phyloP scores from a whole-genome alignment of 2,113 vertebrate species.

The Hemibagrus wyckioides region DNA sequence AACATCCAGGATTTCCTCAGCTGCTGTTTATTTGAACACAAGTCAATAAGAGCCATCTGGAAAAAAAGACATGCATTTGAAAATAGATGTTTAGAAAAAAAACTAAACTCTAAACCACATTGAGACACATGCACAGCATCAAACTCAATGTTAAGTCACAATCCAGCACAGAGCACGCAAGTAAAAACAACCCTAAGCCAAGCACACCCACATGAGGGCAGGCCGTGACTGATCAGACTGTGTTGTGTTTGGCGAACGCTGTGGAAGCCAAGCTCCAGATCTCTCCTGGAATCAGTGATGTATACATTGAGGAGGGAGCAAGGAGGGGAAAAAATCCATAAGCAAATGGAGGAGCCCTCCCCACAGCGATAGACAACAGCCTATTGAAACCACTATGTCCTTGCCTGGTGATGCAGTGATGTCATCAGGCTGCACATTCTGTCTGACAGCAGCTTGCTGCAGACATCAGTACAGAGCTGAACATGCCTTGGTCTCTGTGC shows the following conservation, averaged over 20 bases:
- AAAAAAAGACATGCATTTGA: slow-evolving; percentile 48
- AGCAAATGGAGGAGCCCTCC: slow-evolving; percentile 70
- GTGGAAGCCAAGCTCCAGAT: slow-evolving; percentile 65
- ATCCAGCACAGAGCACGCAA: slow-evolving; percentile 48
- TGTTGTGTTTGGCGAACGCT: slow-evolving; percentile 67
- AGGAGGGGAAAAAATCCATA: slow-evolving; percentile 46
- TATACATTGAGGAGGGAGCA: slow-evolving; percentile 65
- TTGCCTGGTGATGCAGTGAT: slow-evolving; percentile 64
- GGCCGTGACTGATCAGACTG: slow-evolving; percentile 56
- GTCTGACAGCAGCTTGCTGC: slow-evolving; percentile 56
- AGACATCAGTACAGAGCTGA: slow-evolving; percentile 39
- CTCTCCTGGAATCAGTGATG: slow-evolving; percentile 67
- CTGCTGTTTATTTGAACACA: slow-evolving; percentile 55
- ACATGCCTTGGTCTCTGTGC: slow-evolving; percentile 23
- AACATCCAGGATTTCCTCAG: slow-evolving; percentile 42
- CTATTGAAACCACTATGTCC: slow-evolving; percentile 68
- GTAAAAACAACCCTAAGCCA: slow-evolving; percentile 56
- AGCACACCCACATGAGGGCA: slow-evolving; percentile 34
- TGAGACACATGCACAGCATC: slow-evolving; percentile 1
- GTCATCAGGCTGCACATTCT: slow-evolving; percentile 69
- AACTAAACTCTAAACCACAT: slow-evolving; percentile 32
- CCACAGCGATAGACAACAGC: slow-evolving; percentile 76
- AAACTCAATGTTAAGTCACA: slow-evolving; percentile 49
- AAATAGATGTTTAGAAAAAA: slow-evolving; percentile 20
- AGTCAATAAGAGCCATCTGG: slow-evolving; percentile 54